Evolutionary conservation across 2,113 vertebrate genomes (phyloP).

Genomic region (Litocranius walleri): DNA sequence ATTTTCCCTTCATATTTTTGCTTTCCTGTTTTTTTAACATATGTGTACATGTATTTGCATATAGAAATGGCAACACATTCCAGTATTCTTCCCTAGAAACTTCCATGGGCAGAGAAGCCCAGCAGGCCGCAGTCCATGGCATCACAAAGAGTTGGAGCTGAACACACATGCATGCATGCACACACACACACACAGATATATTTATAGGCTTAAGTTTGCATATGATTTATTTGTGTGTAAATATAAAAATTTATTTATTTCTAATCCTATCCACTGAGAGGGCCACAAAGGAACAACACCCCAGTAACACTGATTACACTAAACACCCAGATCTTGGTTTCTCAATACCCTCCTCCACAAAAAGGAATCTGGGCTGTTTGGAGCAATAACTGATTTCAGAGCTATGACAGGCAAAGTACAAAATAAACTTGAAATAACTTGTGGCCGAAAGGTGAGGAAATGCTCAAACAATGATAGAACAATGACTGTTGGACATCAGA

Average conservation of each 20-base stretch:
- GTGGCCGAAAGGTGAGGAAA: neutral
- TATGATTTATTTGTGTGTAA: neutral
- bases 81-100: neutral
- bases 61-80: neutral
- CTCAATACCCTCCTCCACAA: neutral
- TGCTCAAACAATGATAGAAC: neutral
- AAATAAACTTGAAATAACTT: neutral
- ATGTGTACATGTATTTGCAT: neutral
- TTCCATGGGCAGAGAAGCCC: neutral
- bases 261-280: neutral
- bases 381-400: neutral
- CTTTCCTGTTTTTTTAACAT: neutral
- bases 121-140: neutral
- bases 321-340: neutral
- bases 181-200: neutral
- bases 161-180: neutral
- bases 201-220: neutral
- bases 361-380: neutral
- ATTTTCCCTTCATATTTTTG: neutral
- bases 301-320: neutral
- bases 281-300: neutral
- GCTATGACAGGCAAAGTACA: neutral
- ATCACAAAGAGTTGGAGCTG: neutral
- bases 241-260: neutral
- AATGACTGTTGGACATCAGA: neutral